These are phyloP conservation scores for Drosophila sturtevanti DNA, from an alignment of 1,140 invertebrate species.

Conservation along the genomic window DNA sequence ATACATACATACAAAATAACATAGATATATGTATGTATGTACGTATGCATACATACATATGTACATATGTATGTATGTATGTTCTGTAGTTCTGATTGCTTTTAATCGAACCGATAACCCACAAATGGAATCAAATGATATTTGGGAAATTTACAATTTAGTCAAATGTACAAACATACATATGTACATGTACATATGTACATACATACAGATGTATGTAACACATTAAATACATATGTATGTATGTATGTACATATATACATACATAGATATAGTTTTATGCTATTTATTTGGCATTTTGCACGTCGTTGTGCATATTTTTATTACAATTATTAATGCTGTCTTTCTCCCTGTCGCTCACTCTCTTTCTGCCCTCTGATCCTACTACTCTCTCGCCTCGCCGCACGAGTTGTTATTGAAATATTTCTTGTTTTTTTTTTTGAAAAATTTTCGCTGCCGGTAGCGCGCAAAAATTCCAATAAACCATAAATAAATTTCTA, in stretches of 20 bases:
- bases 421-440: not conserved
- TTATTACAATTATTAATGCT: constrained; percentile 55
- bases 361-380: constrained; percentile 18
- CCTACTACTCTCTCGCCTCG: constrained; percentile 23
- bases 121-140: too few species aligned
- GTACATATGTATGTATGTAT: too few species aligned
- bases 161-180: too few species aligned
- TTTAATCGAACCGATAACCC: too few species aligned
- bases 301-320: constrained; percentile 56
- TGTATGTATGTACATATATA: not conserved
- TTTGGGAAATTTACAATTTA: too few species aligned
- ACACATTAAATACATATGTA: too few species aligned
- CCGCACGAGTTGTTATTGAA: constrained; percentile 65
- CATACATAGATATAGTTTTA: constrained; percentile 16
- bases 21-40: too few species aligned
- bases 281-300: constrained; percentile 46
- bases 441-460: constrained; percentile 70
- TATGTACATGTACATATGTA: too few species aligned
- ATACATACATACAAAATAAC: too few species aligned
- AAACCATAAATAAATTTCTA: constrained; percentile 80
- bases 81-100: too few species aligned
- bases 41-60: too few species aligned
- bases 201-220: too few species aligned
- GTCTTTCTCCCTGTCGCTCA: constrained; percentile 26
- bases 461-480: constrained; percentile 79